Conservation (phyloP, 2,888 invertebrate species). For the Caradrina kadenii region DNA sequence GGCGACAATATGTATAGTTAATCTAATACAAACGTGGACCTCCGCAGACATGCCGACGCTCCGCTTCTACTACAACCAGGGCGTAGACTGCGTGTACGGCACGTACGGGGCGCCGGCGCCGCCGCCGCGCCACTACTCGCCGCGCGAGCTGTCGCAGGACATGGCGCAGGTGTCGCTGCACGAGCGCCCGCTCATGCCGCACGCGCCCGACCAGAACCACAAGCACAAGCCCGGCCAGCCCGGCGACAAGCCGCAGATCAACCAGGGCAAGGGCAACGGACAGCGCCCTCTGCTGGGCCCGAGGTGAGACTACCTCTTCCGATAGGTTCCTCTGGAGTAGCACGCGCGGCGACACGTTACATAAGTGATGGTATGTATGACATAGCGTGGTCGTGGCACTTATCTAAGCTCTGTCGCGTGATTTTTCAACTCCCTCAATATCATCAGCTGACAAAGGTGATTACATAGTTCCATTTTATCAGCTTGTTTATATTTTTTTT, state of each 20-base stretch:
- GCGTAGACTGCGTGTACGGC: conserved; percentile 90
- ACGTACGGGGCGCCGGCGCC: conserved; percentile 79
- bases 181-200: conserved; percentile 69
- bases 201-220: conserved; percentile 66
- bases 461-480: not conserved
- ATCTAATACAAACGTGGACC: not conserved
- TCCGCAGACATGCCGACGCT: conserved; percentile 90
- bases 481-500: conserved; percentile 1
- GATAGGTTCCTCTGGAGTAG: not conserved
- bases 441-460: not conserved
- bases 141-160: conserved; percentile 80
- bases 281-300: conserved; percentile 84
- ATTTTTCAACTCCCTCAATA: not conserved
- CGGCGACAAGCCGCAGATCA: conserved; percentile 73
- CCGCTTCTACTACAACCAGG: conserved; percentile 93
- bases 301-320: conserved; percentile 66
- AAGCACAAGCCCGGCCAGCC: conserved; percentile 74
- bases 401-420: no score
- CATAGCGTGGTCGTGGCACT: not conserved
- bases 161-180: conserved; percentile 82
- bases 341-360: no score
- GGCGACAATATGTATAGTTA: no score
- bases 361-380: not conserved
- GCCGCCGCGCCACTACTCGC: conserved; percentile 74
- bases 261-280: conserved; percentile 76